phyloP scores from a whole-genome alignment of 2,797 vertebrate species.

The Anguilla marmorata region DNA sequence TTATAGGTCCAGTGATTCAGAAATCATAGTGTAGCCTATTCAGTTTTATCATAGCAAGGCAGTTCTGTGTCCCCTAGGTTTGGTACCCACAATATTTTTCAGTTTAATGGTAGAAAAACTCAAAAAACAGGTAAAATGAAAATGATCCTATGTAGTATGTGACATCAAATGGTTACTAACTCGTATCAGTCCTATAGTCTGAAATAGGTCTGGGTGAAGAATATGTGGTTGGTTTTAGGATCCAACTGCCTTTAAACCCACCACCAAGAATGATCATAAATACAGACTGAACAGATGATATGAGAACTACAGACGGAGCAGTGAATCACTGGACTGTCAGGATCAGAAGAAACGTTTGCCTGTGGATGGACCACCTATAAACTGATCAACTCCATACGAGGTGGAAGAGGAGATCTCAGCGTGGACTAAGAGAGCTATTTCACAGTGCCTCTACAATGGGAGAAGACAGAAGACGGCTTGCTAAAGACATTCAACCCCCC shows the following conservation, averaged over 20 bases:
- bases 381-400: background rate
- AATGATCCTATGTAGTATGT: background rate
- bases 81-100: background rate
- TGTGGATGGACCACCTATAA: background rate
- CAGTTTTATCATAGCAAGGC: background rate
- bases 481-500: too few species aligned
- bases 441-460: background rate
- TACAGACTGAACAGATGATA: background rate
- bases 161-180: background rate
- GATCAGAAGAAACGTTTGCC: background rate
- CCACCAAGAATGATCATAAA: background rate
- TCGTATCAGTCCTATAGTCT: background rate
- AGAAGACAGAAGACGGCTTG: background rate
- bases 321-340: slow-evolving; percentile 7
- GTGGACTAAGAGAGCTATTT: background rate
- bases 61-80: background rate
- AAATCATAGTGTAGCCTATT: background rate
- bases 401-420: background rate
- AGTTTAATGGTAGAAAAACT: background rate
- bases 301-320: background rate
- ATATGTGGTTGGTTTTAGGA: background rate
- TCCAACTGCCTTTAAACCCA: background rate
- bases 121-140: background rate
- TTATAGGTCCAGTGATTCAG: background rate
- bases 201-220: background rate